phyloP scores from a whole-genome alignment of 2,113 vertebrate species.

The Polypterus senegalus region DNA sequence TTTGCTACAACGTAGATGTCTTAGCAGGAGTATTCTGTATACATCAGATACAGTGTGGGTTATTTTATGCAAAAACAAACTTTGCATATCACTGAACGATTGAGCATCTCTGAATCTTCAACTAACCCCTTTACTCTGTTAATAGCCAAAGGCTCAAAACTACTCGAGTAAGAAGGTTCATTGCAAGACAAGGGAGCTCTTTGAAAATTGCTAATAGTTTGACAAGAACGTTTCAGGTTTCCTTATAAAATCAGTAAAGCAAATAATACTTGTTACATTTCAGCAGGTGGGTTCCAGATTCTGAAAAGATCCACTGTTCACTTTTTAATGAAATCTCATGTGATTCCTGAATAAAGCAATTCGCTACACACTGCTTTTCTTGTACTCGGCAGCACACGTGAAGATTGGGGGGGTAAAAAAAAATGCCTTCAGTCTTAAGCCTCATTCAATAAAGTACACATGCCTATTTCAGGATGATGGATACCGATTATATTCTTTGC shows the following conservation, averaged over 20 bases:
- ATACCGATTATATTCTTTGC: too few relatives aligned
- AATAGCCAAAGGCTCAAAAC: slow-evolving; percentile 23
- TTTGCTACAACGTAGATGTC: too few relatives aligned
- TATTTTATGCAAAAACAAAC: too few relatives aligned
- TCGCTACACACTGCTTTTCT: slow-evolving; percentile 25
- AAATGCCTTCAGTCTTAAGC: too few relatives aligned
- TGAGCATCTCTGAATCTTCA: too few relatives aligned
- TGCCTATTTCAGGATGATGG: too few relatives aligned
- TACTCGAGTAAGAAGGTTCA: slow-evolving; percentile 28
- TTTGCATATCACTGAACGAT: too few relatives aligned
- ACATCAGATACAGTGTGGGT: too few relatives aligned
- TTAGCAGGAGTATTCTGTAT: too few relatives aligned
- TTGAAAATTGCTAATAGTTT: slow-evolving; percentile 33
- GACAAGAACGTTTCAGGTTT: slow-evolving; percentile 46
- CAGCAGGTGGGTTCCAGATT: slow-evolving; percentile 50
- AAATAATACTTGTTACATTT: slow-evolving; percentile 45
- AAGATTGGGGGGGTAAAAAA: neutral
- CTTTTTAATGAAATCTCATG: slow-evolving; percentile 36
- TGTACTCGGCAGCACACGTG: slow-evolving; percentile 9
- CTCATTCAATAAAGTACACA: too few relatives aligned
- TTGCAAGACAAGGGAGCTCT: slow-evolving; percentile 30
- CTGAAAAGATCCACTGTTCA: slow-evolving; percentile 58
- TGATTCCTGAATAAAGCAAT: slow-evolving; percentile 36
- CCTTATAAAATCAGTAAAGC: slow-evolving; percentile 54
- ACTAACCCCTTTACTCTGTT: neutral